Conservation (phyloP, 1,140 invertebrate species). For the Drosophila oshimai region DNA sequence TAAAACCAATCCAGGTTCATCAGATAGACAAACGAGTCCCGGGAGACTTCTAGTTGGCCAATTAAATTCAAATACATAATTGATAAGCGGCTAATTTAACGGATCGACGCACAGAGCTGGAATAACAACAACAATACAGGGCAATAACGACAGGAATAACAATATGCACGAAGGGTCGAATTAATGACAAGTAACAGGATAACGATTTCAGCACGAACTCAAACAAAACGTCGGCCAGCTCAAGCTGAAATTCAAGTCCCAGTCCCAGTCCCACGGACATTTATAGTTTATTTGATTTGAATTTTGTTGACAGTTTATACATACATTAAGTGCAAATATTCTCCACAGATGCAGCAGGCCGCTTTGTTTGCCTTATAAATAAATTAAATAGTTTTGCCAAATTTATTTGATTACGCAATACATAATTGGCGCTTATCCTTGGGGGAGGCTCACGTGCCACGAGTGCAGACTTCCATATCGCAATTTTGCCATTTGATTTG, state of each 20-base stretch:
- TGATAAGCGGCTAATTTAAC: slow-evolving; percentile 74
- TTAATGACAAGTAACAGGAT: slow-evolving; percentile 76
- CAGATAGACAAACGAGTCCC: slow-evolving; percentile 12
- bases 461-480: slow-evolving; percentile 54
- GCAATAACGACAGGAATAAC: slow-evolving; percentile 41
- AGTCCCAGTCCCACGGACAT: slow-evolving; percentile 11
- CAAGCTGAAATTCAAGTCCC: slow-evolving; percentile 1
- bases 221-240: slow-evolving; percentile 15
- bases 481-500: slow-evolving; percentile 57
- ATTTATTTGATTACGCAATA: slow-evolving; percentile 72
- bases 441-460: slow-evolving; percentile 33
- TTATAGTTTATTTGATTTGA: slow-evolving; percentile 67
- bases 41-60: slow-evolving; percentile 40
- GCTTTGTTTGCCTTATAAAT: slow-evolving; percentile 54
- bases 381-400: slow-evolving; percentile 51
- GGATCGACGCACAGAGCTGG: slow-evolving; percentile 41
- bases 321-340: slow-evolving; percentile 48
- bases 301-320: slow-evolving; percentile 46
- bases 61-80: slow-evolving; percentile 75
- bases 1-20: neutral
- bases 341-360: neutral
- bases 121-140: slow-evolving; percentile 19
- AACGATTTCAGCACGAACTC: slow-evolving; percentile 72
- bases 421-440: slow-evolving; percentile 68
- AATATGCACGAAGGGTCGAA: slow-evolving; percentile 37